These are phyloP conservation scores for Therioaphis trifolii DNA, from an alignment of 2,888 invertebrate genomes.

Conservation along the genomic window DNA sequence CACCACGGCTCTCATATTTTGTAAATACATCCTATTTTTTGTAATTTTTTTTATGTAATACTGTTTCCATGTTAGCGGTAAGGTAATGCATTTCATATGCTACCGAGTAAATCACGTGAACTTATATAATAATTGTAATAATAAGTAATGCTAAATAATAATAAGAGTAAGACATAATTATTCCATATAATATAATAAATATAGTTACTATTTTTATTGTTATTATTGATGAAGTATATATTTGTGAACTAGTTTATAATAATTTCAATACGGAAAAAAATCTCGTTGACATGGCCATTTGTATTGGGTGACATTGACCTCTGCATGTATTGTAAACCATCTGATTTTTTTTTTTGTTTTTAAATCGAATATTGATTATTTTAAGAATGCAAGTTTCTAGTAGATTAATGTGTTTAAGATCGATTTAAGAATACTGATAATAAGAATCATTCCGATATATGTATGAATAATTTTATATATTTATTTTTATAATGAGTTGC, in stretches of 20 bases:
- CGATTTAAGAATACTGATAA: too few species aligned
- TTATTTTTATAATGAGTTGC: too few species aligned
- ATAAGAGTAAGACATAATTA: background rate
- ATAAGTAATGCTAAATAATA: background rate
- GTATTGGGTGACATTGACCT: too few species aligned
- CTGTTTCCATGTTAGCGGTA: background rate
- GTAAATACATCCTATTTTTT: conserved; percentile 38
- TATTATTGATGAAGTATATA: conserved; percentile 31
- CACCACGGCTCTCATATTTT: background rate
- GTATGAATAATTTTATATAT: too few species aligned
- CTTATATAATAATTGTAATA: background rate
- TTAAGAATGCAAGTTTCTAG: too few species aligned
- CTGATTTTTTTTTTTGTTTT: too few species aligned
- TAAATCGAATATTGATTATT: too few species aligned
- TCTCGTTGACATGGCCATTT: too few species aligned
- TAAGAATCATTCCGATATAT: too few species aligned
- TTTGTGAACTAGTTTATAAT: background rate
- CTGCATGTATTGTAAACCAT: too few species aligned
- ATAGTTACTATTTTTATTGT: conserved; percentile 1
- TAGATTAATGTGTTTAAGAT: too few species aligned
- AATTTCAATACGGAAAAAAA: too few species aligned
- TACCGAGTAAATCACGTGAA: background rate
- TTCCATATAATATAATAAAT: conserved; percentile 8
- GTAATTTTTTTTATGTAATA: conserved; percentile 17
- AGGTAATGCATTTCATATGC: background rate